Conservation (phyloP, 2,113 vertebrate genomes). For the Micromys minutus region DNA sequence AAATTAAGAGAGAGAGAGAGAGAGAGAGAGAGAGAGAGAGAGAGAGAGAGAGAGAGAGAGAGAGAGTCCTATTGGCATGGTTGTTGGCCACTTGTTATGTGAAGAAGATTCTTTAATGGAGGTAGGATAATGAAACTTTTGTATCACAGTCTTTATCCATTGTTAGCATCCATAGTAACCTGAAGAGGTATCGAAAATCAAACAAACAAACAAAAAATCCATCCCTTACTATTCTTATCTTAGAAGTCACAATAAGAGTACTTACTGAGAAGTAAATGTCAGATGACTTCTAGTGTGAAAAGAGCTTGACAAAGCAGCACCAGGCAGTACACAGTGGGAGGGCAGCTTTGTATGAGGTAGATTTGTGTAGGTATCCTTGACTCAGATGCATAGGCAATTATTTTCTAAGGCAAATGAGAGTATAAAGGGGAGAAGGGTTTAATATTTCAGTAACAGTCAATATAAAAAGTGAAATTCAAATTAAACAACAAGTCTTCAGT, state of each 20-base stretch:
- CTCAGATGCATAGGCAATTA: neutral
- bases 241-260: neutral
- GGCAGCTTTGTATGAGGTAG: neutral
- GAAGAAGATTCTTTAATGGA: neutral
- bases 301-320: neutral
- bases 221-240: neutral
- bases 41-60: neutral
- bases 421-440: neutral
- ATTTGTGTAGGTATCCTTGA: neutral
- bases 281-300: neutral
- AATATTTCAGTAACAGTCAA: neutral
- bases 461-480: neutral
- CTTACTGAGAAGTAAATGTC: neutral
- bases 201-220: neutral
- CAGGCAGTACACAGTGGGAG: neutral
- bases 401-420: neutral
- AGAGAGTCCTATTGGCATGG: neutral
- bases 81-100: neutral
- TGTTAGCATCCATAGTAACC: too few relatives aligned
- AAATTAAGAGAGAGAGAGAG: neutral
- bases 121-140: neutral
- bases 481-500: neutral
- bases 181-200: neutral
- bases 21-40: neutral
- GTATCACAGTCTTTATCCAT: neutral